Conservation (phyloP, 1,140 invertebrate species). For the Gryllus bimaculatus region DNA sequence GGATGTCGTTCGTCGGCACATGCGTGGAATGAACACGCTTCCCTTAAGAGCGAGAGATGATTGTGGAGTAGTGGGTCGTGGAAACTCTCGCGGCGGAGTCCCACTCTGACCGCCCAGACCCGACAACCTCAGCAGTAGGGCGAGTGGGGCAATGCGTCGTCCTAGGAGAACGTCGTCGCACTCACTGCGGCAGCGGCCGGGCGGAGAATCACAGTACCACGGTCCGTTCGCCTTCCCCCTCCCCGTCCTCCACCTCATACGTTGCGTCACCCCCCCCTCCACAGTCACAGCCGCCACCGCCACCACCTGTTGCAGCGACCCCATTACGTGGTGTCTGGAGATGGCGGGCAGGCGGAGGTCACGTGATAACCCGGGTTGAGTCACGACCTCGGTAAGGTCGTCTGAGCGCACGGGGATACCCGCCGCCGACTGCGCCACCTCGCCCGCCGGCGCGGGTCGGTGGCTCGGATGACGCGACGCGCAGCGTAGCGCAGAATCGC, state of each 20-base stretch:
- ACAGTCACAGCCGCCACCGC: background rate
- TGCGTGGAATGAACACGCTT: no score
- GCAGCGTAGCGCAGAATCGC: no score
- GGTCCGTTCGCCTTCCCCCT: background rate
- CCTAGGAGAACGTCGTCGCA: no score
- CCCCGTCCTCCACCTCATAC: background rate
- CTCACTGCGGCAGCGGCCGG: background rate
- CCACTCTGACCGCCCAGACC: no score
- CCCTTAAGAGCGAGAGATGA: no score
- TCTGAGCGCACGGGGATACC: background rate
- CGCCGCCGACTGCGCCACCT: background rate
- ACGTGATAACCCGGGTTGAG: conserved; percentile 2
- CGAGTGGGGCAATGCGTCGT: no score
- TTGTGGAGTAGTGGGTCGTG: no score
- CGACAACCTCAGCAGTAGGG: no score
- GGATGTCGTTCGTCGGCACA: no score
- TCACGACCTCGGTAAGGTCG: background rate
- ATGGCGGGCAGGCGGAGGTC: background rate
- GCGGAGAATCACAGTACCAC: background rate
- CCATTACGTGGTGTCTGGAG: background rate
- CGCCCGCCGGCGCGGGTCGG: no score
- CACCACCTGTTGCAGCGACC: background rate
- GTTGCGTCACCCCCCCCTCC: background rate
- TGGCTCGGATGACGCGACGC: no score
- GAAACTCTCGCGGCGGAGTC: no score